phyloP scores from a whole-genome alignment of 1,140 invertebrate genomes.

The Zaprionus tsacasi region DNA sequence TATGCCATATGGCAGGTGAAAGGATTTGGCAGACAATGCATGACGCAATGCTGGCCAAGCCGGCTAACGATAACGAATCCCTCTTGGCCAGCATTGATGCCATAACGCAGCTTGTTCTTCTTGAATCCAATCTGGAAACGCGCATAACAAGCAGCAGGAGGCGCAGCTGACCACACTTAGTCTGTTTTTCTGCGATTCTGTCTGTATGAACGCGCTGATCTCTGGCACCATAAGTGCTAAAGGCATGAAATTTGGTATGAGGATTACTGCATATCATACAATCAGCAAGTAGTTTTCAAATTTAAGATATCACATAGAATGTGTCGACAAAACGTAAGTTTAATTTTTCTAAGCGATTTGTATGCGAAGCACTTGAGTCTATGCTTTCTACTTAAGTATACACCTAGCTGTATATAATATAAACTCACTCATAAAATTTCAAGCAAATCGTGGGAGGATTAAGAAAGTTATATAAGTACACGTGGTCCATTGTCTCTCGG shows the following conservation, averaged over 20 bases:
- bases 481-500: background rate
- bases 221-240: background rate
- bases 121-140: background rate
- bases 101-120: constrained; percentile 19
- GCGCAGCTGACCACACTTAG: background rate
- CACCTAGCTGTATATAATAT: background rate
- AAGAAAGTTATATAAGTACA: background rate
- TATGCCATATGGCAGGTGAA: constrained; percentile 61
- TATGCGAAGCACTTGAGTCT: background rate
- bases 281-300: background rate
- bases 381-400: background rate
- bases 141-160: background rate
- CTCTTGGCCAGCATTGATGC: constrained; percentile 13
- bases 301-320: background rate
- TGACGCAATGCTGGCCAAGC: constrained; percentile 28
- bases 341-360: background rate
- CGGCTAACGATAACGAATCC: constrained; percentile 16
- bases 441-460: background rate
- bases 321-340: background rate
- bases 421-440: background rate
- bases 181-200: background rate
- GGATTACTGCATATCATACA: background rate
- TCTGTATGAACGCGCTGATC: background rate
- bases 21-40: constrained; percentile 61
- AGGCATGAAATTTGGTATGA: background rate